phyloP scores from a whole-genome alignment of 53 echinoderm and acorn worm species.

The Pentamera pediparva region DNA sequence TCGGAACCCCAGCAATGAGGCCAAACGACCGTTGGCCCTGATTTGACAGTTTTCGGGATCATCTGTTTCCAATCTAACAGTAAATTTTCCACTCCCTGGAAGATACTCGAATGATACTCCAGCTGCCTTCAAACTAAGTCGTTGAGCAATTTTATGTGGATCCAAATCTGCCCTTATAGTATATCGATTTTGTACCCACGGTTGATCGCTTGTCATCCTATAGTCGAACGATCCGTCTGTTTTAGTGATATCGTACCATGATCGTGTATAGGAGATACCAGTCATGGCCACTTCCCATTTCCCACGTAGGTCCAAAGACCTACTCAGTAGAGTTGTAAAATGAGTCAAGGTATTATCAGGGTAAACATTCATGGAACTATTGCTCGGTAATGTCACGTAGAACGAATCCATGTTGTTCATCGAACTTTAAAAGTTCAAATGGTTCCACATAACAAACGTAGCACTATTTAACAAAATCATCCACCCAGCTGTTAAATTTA shows the following conservation, averaged over 20 bases:
- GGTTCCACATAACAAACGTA: no score
- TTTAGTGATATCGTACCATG: slow-evolving; percentile 4
- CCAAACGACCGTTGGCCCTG: background rate
- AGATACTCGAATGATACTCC: background rate
- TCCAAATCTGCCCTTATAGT: no score
- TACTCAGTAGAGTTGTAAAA: no score
- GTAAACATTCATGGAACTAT: no score
- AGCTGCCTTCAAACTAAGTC: no score
- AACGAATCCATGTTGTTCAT: background rate
- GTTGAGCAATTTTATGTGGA: no score
- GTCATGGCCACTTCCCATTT: slow-evolving; percentile 14
- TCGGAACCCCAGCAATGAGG: background rate
- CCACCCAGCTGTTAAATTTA: slow-evolving; percentile 53
- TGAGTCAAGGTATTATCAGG: background rate
- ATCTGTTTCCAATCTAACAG: background rate
- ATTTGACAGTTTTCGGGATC: background rate
- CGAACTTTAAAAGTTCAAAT: no score
- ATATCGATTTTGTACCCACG: no score
- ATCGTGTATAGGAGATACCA: background rate
- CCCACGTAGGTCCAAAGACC: background rate
- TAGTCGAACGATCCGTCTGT: background rate
- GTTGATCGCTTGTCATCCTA: background rate
- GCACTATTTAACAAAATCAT: slow-evolving; percentile 19
- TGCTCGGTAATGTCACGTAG: no score
- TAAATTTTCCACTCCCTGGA: background rate